Evolutionary conservation across 2,113 vertebrate genomes (phyloP).

Genomic region (Carollia perspicillata): DNA sequence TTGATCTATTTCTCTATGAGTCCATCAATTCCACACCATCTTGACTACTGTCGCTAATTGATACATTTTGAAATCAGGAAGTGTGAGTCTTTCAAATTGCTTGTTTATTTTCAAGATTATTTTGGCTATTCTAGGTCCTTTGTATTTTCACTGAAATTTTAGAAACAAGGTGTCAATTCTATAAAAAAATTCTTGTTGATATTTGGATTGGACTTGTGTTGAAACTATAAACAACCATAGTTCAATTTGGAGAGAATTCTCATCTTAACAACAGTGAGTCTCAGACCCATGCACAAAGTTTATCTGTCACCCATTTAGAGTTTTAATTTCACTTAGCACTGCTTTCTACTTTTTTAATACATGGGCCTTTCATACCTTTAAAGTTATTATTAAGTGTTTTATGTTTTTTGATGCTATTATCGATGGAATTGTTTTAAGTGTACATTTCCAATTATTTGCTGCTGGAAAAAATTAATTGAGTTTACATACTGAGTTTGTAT

Average conservation of each 20-base stretch:
- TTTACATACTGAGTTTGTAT: neutral
- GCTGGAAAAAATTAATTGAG: constrained; percentile 18
- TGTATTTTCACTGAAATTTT: neutral
- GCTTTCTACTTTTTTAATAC: neutral
- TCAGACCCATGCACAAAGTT: neutral
- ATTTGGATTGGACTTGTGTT: neutral
- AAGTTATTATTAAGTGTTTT: neutral
- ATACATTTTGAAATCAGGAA: neutral
- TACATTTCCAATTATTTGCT: constrained; percentile 12
- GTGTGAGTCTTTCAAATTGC: neutral
- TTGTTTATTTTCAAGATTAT: neutral
- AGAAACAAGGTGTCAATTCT: neutral
- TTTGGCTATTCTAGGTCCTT: neutral
- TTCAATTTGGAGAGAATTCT: neutral
- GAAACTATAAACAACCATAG: neutral
- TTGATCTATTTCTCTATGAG: neutral
- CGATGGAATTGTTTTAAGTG: neutral
- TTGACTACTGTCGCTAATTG: neutral
- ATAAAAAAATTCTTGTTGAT: neutral
- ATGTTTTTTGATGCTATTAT: neutral
- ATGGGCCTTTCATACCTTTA: neutral
- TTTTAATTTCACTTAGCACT: neutral
- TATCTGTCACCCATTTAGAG: neutral
- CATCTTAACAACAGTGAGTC: neutral
- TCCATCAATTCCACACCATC: neutral